Conservation (phyloP, 2,113 vertebrate genomes). For the Ahaetulla prasina region DNA sequence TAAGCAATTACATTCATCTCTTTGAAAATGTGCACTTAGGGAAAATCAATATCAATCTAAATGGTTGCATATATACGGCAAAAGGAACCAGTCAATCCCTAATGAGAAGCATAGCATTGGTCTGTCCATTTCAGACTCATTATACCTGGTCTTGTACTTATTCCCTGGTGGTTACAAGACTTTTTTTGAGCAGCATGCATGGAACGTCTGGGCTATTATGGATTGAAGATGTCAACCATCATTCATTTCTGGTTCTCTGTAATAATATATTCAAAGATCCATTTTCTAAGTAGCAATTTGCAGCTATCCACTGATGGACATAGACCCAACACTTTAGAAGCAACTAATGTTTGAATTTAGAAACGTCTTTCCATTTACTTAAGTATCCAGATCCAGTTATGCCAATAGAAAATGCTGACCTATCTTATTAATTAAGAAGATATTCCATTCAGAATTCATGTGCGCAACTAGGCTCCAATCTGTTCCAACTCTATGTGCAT, state of each 20-base stretch:
- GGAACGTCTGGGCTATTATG: not conserved
- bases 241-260: not conserved
- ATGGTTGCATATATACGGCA: not conserved
- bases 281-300: not conserved
- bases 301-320: not conserved
- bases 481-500: not conserved
- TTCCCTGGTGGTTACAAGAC: not conserved
- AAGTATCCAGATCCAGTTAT: not conserved
- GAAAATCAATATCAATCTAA: slow-evolving; percentile 11
- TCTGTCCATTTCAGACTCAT: not conserved
- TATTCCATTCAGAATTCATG: not conserved
- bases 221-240: not conserved
- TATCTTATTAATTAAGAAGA: not conserved
- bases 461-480: not conserved
- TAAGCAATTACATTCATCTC: not conserved
- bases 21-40: not conserved
- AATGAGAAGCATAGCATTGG: not conserved
- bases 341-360: not conserved
- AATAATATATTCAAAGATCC: not conserved
- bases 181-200: not conserved
- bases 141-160: not conserved
- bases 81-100: not conserved
- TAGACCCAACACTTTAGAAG: not conserved
- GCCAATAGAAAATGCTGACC: not conserved
- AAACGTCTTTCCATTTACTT: not conserved